Evolutionary conservation across 2,888 invertebrate genomes (phyloP), one percentile per base, ranked within the genome.

Genomic region (Melanostoma mellinum): DNA sequence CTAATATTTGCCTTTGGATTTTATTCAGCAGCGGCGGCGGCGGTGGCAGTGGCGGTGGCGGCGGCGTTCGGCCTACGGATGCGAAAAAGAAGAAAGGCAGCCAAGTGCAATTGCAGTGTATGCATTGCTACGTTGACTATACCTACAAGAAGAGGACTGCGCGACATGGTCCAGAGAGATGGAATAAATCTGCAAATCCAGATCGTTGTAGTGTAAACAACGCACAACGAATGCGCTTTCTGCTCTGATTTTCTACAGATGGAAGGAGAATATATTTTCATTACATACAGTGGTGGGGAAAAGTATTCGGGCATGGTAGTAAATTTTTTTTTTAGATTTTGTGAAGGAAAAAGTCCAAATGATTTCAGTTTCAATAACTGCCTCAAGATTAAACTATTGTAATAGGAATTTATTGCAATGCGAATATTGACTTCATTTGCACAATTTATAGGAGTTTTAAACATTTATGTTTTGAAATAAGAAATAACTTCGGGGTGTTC

Each of bases 131-230:
- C 48, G 55, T 36, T 8, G 53, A 38, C 36, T 42, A 60, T 61
- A 48, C n/a, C 30, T 63, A 48, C 48, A 10, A 48, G 61, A 48
- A 36, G 48, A 48, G 61, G 71, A 60, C n/a, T 60, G 72, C n/a
- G 53, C 63, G 48, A 63, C 50, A 71, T 60, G 65, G 81, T 72
- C 68, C 82, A 82, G 65, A 60, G 71, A 61, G 65, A 69, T 69
- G 79, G 84, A 84, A 84, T 79, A 74, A 84, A 79, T 79, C 79
- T 67, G 84, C 79, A 79, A 69, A 84, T 84, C 65, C 74, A 79
- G 74, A 71, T 68, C 56, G 65, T 36, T 82, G 81, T 77, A 52
- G 73, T 78, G 82, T 78, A 82, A 73, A 82, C 73, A 82, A 82
- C 78, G 68, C 82, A 82, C 78, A 73, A 63, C 68, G 73, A 73